Conservation (phyloP, 2,888 invertebrate species). For the Coenonympha glycerion region DNA sequence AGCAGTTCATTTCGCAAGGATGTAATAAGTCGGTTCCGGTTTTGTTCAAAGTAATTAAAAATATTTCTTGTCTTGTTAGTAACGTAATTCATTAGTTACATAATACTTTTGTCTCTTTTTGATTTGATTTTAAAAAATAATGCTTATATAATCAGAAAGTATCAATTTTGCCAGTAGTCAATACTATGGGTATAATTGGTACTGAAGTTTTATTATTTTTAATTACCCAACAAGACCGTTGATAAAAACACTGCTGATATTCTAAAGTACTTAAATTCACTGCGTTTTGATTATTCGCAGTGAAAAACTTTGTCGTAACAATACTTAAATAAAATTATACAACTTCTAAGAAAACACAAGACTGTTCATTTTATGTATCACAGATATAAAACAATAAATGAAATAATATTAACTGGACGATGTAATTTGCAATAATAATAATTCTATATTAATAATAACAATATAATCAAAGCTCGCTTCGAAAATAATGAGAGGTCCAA, state of each 20-base stretch:
- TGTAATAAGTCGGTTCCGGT: not conserved
- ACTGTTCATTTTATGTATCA: not conserved
- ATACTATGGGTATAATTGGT: no score
- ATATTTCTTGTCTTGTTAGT: no score
- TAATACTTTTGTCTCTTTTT: no score
- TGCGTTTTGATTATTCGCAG: not conserved
- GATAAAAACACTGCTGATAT: not conserved
- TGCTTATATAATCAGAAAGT: no score
- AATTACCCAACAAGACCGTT: no score
- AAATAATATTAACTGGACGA: constrained; percentile 1
- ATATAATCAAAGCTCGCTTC: constrained; percentile 12
- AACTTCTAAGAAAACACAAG: not conserved
- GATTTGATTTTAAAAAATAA: no score
- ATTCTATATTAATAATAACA: no score
- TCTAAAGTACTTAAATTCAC: no score
- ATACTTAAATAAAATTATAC: not conserved
- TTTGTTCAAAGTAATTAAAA: no score
- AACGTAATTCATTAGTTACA: no score
- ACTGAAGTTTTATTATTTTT: no score
- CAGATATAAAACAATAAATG: constrained; percentile 5
- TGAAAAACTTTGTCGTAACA: not conserved
- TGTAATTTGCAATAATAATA: not conserved
- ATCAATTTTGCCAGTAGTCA: no score
- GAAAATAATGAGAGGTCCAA: constrained; percentile 21
- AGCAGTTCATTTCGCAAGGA: not conserved